Conservation (phyloP, 2,113 vertebrate species). For the Chloropsis hardwickii region DNA sequence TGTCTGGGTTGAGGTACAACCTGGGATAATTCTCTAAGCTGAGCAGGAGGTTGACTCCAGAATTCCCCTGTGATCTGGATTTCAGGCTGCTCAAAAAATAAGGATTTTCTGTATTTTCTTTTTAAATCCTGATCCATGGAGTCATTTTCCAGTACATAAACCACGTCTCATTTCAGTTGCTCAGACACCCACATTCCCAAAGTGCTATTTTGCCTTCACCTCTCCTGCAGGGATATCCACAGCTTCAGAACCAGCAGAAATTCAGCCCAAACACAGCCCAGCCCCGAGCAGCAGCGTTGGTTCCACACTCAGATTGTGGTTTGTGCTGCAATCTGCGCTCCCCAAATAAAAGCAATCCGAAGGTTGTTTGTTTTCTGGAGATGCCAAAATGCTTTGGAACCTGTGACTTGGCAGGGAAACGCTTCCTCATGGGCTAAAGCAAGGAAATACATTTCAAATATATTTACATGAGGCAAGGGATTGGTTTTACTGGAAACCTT, state of each 20-base stretch:
- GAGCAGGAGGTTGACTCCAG: neutral
- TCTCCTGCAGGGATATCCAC: neutral
- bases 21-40: neutral
- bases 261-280: neutral
- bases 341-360: neutral
- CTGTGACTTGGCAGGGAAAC: neutral
- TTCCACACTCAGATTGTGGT: accelerated
- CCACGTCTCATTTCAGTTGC: accelerated
- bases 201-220: neutral
- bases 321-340: neutral
- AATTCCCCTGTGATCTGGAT: accelerated
- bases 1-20: neutral
- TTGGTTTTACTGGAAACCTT: neutral
- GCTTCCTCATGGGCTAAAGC: constrained; percentile 1
- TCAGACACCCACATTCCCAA: neutral
- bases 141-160: neutral
- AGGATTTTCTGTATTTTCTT: neutral
- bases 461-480: neutral
- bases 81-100: neutral
- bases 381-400: constrained; percentile 11
- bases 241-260: neutral
- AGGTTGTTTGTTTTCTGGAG: constrained; percentile 21
- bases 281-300: neutral
- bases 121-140: accelerated
- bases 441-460: neutral